These are phyloP conservation scores for Turnix velox DNA, from an alignment of 2,113 vertebrate species.

Conservation along the genomic window DNA sequence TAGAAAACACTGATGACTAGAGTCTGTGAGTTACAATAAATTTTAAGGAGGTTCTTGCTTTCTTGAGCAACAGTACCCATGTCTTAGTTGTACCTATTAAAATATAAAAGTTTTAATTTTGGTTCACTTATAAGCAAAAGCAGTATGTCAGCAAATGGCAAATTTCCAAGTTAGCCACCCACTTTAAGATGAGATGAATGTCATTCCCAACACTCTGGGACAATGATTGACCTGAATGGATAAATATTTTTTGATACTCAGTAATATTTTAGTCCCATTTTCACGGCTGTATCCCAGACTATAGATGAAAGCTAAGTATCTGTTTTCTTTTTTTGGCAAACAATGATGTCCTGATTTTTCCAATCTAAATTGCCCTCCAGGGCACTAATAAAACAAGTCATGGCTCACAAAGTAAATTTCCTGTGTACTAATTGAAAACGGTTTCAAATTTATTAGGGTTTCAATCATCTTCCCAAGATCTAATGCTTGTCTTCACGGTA, in stretches of 20 bases:
- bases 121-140: background rate
- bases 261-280: constrained; percentile 33
- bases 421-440: constrained; percentile 62
- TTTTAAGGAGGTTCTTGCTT: background rate
- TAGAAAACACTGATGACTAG: background rate
- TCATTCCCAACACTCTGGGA: constrained; percentile 12
- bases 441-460: constrained; percentile 55
- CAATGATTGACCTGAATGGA: constrained; percentile 25
- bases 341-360: constrained; percentile 53
- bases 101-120: background rate
- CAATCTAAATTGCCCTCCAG: constrained; percentile 51
- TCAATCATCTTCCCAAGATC: constrained; percentile 31
- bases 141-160: background rate
- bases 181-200: background rate
- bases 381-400: constrained; percentile 56
- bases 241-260: constrained; percentile 30
- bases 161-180: background rate
- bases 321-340: constrained; percentile 56
- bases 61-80: background rate
- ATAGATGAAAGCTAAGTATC: constrained; percentile 34
- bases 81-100: background rate
- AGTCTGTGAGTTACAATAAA: background rate
- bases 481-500: background rate
- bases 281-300: background rate
- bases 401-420: constrained; percentile 66